Base-by-base conservation (phyloP, 2,888 invertebrate species). In the Pardosa pseudoannulata region DNA sequence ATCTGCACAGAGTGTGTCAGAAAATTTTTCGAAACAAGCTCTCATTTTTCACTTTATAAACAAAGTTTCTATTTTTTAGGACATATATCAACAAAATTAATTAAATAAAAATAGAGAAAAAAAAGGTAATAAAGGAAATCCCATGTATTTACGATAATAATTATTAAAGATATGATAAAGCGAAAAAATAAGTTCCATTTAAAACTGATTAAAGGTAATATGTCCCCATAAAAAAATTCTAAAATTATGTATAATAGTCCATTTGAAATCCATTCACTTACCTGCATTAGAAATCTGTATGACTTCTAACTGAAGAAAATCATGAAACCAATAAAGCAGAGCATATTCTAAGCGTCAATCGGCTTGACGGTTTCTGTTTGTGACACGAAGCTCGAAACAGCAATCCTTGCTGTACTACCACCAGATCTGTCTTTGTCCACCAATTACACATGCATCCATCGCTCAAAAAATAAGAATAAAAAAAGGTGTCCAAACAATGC, bases 381-480 rank as follows among this genome's bases (percentile, higher is more conserved):
- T 13, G 56, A 56, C 23, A 56, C 2, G 56, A 56, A 56, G 16
- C 3, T 19, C 23, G 3, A 56, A 31, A 67, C 23, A 32, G 41
- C 72, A 73, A 19, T 19, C 23, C 23, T 31, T n/a, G 62, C 36
- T 50, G 36, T 73, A 23, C 27, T 46, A 71, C 16, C 23, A 50
- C 19, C 27, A 32, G 41, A 79, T 39, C n/a, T 16, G 32, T 46
- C 70, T 70, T 71, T 83, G 76, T 76, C 50, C 11, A 28, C 64
- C 36, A 29, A 39, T 76, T 71, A 71, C 73, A 71, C 67, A 67
- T 16, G 46, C 72, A 72, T 50, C 71, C 62, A 70, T 65, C 65
- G 31, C 28, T 27, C 50, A 56, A 67, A 75, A 72, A 67, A 27
- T 27, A 32, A 62, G 16, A 13, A 27, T 9, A 62, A 62, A 62